Evolutionary conservation across 1,140 invertebrate species (phyloP), one percentile per base, ranked within the genome.

Genomic region (Phymastichus coffea): DNA sequence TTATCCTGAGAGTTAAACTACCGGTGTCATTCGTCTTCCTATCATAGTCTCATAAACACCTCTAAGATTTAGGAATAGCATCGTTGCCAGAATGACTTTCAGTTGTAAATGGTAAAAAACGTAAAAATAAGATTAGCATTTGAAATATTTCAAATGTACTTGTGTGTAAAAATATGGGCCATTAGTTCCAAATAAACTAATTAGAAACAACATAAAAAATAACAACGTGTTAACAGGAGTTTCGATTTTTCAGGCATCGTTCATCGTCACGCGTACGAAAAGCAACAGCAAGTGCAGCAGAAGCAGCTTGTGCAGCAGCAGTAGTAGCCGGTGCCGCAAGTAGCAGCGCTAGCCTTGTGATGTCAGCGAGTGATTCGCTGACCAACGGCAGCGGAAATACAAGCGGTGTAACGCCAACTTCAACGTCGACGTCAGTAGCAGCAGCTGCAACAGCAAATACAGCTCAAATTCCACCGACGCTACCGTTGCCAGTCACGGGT

Each of bases 221-320:
- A n/a, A n/a, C n/a, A n/a, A n/a, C n/a, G n/a, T n/a, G n/a, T n/a
- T n/a, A n/a, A n/a, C n/a, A n/a, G n/a, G n/a, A n/a, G n/a, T n/a
- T n/a, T n/a, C n/a, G n/a, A n/a, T n/a, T n/a, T n/a, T n/a, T n/a
- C 57, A 81, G 80, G 71, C 83, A 84, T 79, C 82, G 84, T 64
- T 83, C 84, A 66, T 83, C 83, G 71, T 83, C 84, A 63, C 74
- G 84, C 65, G 79, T 80, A 60, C 75, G 82, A 57, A 85, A 85
- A 71, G 73, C 74, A 71, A 70, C 74, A 68, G 70, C 66, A 8
- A 12, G 33, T 67, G 28, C 28, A 33, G 28, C 28, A 33, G 28
- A 6, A 33, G 28, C 28, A 33, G 28, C 28, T 7, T 7, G 6
- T 7, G 28, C 28, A 33, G 12, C 28, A 33, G 28, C 28, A 33